Base-by-base conservation (phyloP, 2,113 vertebrate species). In the Megalops atlanticus region DNA sequence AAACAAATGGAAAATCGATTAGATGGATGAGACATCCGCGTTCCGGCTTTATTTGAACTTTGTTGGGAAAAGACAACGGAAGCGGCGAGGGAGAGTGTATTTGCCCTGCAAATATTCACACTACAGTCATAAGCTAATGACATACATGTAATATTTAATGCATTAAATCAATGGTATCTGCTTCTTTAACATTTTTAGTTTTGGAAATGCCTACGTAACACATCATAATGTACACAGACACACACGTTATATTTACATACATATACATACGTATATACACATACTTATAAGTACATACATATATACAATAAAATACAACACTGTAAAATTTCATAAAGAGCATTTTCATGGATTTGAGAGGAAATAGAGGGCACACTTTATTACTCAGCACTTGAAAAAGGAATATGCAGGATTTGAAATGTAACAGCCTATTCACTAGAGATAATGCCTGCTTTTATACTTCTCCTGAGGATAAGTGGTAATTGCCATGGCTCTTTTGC, bases 291-390 rank as follows among this genome's bases (percentile, higher is more conserved):
- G n/a, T n/a, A n/a, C n/a, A n/a, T n/a, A n/a, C n/a, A n/a, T n/a
- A n/a, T n/a, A 74, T 24, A 74, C 15, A 31, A 31, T 43, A 75
- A 27, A 75, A 47, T 75, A 41, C 14, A 75, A n/a, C n/a, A n/a
- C n/a, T n/a, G n/a, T n/a, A n/a, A n/a, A n/a, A 64, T 24, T 64
- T 64, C 31, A 24, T n/a, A 27, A n/a, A 11, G 24, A 45, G 43
- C n/a, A 45, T 45, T 45, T 45, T 45, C 14, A 10, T 24, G n/a
- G 3, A 27, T 64, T 27, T 10, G 58, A 64, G 58, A 64, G 58
- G 24, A 31, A 31, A 31, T 64, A 64, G 58, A n/a, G 11, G 11
- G 2, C 58, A 8, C 24, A 8, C 11, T 64, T n/a, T 64, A 64
- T 64, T 64, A 6, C 12, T n/a, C 27, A 31, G 58, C 11, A 64